Percentiles rank a stretch among this genome's conserved stretches.
Conservation (phyloP, 2,113 vertebrate species). For the Dascyllus trimaculatus region DNA sequence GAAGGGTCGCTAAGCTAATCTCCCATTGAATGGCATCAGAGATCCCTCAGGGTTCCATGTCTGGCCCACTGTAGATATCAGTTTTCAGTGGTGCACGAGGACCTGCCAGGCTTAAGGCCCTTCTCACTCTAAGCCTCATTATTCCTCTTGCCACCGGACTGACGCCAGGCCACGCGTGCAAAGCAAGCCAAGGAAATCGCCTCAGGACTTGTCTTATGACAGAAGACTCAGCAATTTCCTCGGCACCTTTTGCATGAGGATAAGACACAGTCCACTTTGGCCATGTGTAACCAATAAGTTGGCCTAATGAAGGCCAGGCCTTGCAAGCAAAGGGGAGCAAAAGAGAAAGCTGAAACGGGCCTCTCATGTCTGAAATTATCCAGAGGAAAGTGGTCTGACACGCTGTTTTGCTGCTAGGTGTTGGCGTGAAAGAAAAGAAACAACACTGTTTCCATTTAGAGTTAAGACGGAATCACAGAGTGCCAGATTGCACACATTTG, state of each 20-base stretch:
- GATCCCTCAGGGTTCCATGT: constrained; percentile 70
- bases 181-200: constrained; percentile 83
- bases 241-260: constrained; percentile 85
- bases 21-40: constrained; percentile 70
- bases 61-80: constrained; percentile 68
- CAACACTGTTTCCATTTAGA: constrained; percentile 84
- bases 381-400: constrained; percentile 80
- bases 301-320: constrained; percentile 86
- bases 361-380: constrained; percentile 82
- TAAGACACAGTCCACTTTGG: constrained; percentile 79
- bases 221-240: constrained; percentile 87
- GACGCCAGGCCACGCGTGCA: constrained; percentile 84
- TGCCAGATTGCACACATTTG: constrained; percentile 73
- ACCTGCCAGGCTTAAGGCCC: constrained; percentile 64
- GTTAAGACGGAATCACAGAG: constrained; percentile 75
- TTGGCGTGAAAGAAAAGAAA: constrained; percentile 79
- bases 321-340: constrained; percentile 56
- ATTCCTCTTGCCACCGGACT: constrained; percentile 78
- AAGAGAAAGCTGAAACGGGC: constrained; percentile 59
- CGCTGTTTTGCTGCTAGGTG: constrained; percentile 74
- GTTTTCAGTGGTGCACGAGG: constrained; percentile 66
- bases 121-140: constrained; percentile 67
- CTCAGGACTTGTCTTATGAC: constrained; percentile 77
- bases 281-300: constrained; percentile 89
- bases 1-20: constrained; percentile 62